phyloP scores from a whole-genome alignment of 2,113 vertebrate species.

The Dissostichus mawsoni region DNA sequence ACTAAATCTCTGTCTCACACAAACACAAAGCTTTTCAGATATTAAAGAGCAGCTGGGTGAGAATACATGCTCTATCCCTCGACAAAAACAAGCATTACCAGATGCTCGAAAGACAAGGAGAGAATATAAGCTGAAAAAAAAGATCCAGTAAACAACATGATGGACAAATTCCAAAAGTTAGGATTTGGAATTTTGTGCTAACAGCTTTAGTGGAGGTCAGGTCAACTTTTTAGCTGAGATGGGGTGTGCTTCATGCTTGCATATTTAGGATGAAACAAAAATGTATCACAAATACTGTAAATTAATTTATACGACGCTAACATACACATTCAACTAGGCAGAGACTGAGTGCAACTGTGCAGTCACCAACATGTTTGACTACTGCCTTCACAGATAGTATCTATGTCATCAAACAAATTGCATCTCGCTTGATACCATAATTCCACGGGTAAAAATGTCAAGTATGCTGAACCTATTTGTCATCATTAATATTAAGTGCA shows the following conservation, averaged over 20 bases:
- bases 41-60: slow-evolving; percentile 53
- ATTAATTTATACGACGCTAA: slow-evolving; percentile 11
- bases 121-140: slow-evolving; percentile 34
- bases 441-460: background rate
- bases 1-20: background rate
- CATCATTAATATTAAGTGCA: background rate
- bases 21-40: slow-evolving; percentile 37
- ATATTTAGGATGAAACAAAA: slow-evolving; percentile 29
- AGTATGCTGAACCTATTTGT: slow-evolving; percentile 15
- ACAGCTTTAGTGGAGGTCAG: slow-evolving; percentile 22
- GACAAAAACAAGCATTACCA: slow-evolving; percentile 53
- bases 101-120: slow-evolving; percentile 56
- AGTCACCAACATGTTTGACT: background rate
- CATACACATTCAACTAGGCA: background rate
- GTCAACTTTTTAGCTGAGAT: slow-evolving; percentile 24
- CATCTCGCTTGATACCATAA: slow-evolving; percentile 7
- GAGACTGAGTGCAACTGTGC: background rate
- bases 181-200: slow-evolving; percentile 50
- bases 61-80: slow-evolving; percentile 50
- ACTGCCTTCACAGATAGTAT: slow-evolving; percentile 9
- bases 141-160: slow-evolving; percentile 59
- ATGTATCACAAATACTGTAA: slow-evolving; percentile 5
- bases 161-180: slow-evolving; percentile 61
- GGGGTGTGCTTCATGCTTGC: background rate
- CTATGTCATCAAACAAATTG: background rate